A percentile compares a stretch with the other conserved stretches of the same genome.
These are phyloP conservation scores for Vicugna pacos DNA, from an alignment of 2,113 vertebrate genomes.

Conservation along the genomic window DNA sequence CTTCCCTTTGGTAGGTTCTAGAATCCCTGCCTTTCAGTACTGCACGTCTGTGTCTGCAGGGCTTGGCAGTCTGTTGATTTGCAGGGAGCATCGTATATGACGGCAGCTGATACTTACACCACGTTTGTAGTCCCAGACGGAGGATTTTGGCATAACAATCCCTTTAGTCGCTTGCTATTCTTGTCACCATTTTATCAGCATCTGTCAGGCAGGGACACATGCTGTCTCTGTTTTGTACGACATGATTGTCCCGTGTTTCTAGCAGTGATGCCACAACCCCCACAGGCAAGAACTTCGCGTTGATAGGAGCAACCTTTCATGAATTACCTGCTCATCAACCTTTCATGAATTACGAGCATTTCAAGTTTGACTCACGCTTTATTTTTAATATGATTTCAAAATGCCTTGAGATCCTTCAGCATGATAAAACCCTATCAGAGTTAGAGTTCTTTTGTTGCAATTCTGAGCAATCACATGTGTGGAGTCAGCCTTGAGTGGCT, in stretches of 20 bases:
- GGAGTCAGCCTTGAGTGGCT: slow-evolving; percentile 60
- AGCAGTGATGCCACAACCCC: slow-evolving; percentile 30
- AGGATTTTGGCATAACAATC: slow-evolving; percentile 57
- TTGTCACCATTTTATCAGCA: slow-evolving; percentile 75
- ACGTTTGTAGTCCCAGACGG: background rate
- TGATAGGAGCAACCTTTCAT: slow-evolving; percentile 66
- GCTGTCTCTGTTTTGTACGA: slow-evolving; percentile 75
- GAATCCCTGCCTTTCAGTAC: background rate
- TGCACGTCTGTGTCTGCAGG: background rate
- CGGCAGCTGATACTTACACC: slow-evolving; percentile 46
- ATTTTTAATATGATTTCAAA: slow-evolving; percentile 76
- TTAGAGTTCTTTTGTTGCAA: slow-evolving; percentile 64
- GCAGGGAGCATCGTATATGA: background rate
- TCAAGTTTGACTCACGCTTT: slow-evolving; percentile 66
- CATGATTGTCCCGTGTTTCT: slow-evolving; percentile 30
- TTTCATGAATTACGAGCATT: slow-evolving; percentile 74
- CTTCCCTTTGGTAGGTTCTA: background rate
- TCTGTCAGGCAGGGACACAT: slow-evolving; percentile 74
- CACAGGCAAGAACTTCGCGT: slow-evolving; percentile 64
- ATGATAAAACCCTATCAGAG: slow-evolving; percentile 61
- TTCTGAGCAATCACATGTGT: slow-evolving; percentile 57
- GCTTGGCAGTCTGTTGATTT: background rate
- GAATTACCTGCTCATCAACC: slow-evolving; percentile 70
- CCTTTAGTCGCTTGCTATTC: slow-evolving; percentile 73
- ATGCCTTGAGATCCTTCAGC: slow-evolving; percentile 61